Conservation (phyloP, 2,888 invertebrate genomes). For the Drosophila neutralis region DNA sequence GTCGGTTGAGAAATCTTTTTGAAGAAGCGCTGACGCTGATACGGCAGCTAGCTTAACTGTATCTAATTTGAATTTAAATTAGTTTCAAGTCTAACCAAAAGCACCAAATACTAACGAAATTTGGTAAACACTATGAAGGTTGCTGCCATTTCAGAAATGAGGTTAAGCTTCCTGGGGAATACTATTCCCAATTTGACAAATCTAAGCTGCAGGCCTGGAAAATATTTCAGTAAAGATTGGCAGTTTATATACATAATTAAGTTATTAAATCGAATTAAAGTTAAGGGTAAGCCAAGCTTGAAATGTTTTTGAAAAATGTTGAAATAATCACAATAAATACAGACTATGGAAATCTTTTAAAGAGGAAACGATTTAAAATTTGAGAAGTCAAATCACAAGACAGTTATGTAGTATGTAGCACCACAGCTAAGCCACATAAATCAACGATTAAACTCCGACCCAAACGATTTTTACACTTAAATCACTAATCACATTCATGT, state of each 20-base stretch:
- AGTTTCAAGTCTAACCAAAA: conserved; percentile 55
- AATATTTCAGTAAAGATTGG: neutral
- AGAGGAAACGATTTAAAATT: neutral
- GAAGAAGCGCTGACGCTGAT: conserved; percentile 69
- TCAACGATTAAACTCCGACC: neutral
- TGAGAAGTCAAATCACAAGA: neutral
- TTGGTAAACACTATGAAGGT: conserved; percentile 29
- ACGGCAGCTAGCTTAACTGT: conserved; percentile 71
- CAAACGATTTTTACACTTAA: neutral
- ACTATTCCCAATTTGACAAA: conserved; percentile 18
- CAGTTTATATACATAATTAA: neutral
- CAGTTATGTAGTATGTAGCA: neutral
- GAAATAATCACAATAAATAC: neutral
- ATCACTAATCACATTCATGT: neutral
- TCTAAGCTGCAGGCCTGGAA: neutral
- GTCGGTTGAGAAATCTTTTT: conserved; percentile 63
- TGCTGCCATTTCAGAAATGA: conserved; percentile 24
- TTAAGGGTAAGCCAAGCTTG: neutral
- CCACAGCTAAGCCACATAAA: neutral
- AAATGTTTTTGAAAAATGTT: neutral
- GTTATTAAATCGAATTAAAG: neutral
- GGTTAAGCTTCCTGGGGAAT: conserved; percentile 32
- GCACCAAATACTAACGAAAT: conserved; percentile 23
- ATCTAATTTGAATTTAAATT: conserved; percentile 78
- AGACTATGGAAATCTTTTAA: neutral